Conservation (phyloP, 2,888 invertebrate species). For the Andrena marginata region DNA sequence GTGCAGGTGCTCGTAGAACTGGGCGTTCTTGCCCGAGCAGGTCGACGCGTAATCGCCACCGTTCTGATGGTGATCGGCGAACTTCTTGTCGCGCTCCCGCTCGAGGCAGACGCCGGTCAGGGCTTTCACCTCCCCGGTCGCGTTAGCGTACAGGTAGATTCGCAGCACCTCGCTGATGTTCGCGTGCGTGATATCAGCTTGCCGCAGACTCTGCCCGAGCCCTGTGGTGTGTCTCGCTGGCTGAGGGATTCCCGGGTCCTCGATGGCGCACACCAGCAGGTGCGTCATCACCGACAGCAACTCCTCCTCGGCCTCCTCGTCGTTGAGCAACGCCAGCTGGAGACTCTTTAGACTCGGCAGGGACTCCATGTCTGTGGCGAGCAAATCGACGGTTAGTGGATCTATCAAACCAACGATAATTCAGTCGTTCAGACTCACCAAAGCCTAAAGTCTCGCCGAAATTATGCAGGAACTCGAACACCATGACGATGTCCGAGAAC, state of each 20-base stretch:
- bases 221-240: constrained; percentile 95
- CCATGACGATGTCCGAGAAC: constrained; percentile 96
- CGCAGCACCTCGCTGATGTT: constrained; percentile 96
- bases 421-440: constrained; percentile 87
- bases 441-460: constrained; percentile 98
- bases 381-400: neutral
- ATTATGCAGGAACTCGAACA: constrained; percentile 98
- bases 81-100: constrained; percentile 91
- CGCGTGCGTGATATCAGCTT: constrained; percentile 95
- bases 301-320: constrained; percentile 94
- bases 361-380: constrained; percentile 91
- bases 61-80: constrained; percentile 93
- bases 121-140: constrained; percentile 94
- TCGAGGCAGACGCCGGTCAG: constrained; percentile 93
- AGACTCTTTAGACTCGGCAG: constrained; percentile 94
- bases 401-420: neutral
- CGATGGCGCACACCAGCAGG: constrained; percentile 95
- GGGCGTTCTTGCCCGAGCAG: constrained; percentile 91
- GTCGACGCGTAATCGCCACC: constrained; percentile 89
- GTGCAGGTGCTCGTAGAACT: constrained; percentile 92
- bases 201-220: constrained; percentile 94
- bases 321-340: constrained; percentile 93
- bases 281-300: constrained; percentile 95
- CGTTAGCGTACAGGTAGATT: constrained; percentile 96
- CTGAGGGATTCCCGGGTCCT: constrained; percentile 96